phyloP scores from a whole-genome alignment of 2,888 invertebrate species.

The Hyles lineata region DNA sequence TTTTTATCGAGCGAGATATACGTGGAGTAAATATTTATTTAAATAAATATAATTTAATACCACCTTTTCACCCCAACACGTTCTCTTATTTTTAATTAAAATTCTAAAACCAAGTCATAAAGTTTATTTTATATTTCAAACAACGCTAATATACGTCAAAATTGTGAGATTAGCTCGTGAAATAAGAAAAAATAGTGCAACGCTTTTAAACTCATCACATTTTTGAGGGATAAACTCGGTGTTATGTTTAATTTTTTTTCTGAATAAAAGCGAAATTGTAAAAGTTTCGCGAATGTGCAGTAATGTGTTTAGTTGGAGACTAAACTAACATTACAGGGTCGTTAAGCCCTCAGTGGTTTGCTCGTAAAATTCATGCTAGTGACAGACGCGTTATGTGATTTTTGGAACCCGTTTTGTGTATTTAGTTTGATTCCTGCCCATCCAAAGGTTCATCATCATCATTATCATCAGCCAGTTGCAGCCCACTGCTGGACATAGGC shows the following conservation, averaged over 20 bases:
- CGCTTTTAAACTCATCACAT: slow-evolving; percentile 10
- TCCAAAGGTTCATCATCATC: too few relatives aligned
- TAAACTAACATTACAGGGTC: background rate
- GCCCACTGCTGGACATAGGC: too few relatives aligned
- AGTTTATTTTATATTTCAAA: background rate
- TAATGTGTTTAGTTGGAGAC: background rate
- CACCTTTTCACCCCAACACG: background rate
- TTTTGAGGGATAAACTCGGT: background rate
- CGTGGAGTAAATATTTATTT: background rate
- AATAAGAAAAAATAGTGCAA: slow-evolving; percentile 1
- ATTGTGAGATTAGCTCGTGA: slow-evolving; percentile 18
- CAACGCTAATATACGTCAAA: slow-evolving; percentile 5
- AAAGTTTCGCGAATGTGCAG: background rate
- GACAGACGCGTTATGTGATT: too few relatives aligned
- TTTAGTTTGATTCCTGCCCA: too few relatives aligned
- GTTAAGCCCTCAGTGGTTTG: too few relatives aligned
- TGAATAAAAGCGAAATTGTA: background rate
- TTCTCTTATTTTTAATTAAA: background rate
- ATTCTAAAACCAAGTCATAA: background rate
- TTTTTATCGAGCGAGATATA: background rate
- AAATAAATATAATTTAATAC: background rate
- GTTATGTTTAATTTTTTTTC: background rate
- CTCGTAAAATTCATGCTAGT: too few relatives aligned
- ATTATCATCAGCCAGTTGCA: too few relatives aligned
- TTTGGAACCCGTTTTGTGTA: too few relatives aligned